Conservation (phyloP, 1,140 invertebrate species). For the Caenorhabditis briggsae region DNA sequence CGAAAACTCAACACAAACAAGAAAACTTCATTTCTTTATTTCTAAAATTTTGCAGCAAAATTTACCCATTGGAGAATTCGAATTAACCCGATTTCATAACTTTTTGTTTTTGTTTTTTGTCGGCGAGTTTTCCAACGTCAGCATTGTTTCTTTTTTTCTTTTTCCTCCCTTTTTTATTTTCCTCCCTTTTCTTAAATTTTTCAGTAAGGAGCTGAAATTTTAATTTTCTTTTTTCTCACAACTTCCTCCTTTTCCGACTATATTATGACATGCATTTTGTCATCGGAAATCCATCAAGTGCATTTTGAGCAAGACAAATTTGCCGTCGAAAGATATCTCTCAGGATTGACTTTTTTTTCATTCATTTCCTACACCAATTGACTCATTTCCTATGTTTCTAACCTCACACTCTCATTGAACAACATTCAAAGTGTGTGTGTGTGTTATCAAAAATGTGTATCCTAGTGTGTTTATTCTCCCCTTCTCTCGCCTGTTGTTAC, state of each 20-base stretch:
- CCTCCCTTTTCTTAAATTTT: too few species aligned
- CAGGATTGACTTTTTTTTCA: neutral
- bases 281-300: constrained; percentile 4
- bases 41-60: neutral
- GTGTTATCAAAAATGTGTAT: neutral
- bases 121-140: too few species aligned
- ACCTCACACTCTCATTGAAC: neutral
- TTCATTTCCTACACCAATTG: neutral
- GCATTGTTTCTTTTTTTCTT: neutral
- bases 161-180: too few species aligned
- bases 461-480: neutral
- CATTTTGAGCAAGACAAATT: constrained; percentile 13
- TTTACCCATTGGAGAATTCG: neutral
- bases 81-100: neutral
- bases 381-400: neutral
- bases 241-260: neutral
- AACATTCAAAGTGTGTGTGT: neutral
- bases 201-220: too few species aligned
- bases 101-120: too few species aligned
- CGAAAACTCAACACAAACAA: constrained; percentile 27
- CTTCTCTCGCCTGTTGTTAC: neutral
- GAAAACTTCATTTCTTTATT: neutral
- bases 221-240: too few species aligned
- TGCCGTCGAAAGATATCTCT: neutral
- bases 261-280: too few species aligned